Percentiles rank a stretch among this genome's conserved stretches.
phyloP scores from a whole-genome alignment of 2,113 vertebrate genomes.

The Petrocephalus microphthalmus region DNA sequence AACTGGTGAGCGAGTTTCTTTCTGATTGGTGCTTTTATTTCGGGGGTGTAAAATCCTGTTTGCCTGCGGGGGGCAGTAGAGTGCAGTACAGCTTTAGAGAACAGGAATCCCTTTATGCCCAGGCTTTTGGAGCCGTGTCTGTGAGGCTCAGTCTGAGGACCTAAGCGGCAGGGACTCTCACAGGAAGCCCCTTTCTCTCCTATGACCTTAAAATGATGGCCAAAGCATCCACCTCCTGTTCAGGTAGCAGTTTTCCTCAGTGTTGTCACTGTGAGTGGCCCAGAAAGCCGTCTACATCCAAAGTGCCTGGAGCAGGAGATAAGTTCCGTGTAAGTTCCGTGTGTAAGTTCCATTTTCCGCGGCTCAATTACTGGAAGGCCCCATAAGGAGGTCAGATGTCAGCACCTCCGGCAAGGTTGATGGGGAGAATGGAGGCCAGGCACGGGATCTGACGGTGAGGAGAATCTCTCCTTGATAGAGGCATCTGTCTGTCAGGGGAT shows the following conservation, averaged over 20 bases:
- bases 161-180: background rate
- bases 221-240: background rate
- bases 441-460: background rate
- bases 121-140: background rate
- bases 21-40: background rate
- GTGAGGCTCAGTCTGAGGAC: background rate
- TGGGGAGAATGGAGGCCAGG: background rate
- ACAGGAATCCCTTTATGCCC: background rate
- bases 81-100: background rate
- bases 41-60: background rate
- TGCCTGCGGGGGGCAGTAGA: background rate
- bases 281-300: background rate
- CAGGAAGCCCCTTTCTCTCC: background rate
- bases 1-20: background rate
- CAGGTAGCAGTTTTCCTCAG: background rate
- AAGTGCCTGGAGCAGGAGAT: background rate
- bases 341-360: background rate
- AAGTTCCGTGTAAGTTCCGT: background rate
- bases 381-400: background rate
- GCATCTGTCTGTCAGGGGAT: slow-evolving; percentile 8
- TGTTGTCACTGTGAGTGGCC: background rate
- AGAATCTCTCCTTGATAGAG: background rate
- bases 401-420: background rate
- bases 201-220: background rate
- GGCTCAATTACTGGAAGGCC: background rate